A percentile compares a stretch with the other conserved stretches of the same genome.
Evolutionary conservation across 2,888 invertebrate species (phyloP).

Genomic region (Synanthedon myopaeformis): DNA sequence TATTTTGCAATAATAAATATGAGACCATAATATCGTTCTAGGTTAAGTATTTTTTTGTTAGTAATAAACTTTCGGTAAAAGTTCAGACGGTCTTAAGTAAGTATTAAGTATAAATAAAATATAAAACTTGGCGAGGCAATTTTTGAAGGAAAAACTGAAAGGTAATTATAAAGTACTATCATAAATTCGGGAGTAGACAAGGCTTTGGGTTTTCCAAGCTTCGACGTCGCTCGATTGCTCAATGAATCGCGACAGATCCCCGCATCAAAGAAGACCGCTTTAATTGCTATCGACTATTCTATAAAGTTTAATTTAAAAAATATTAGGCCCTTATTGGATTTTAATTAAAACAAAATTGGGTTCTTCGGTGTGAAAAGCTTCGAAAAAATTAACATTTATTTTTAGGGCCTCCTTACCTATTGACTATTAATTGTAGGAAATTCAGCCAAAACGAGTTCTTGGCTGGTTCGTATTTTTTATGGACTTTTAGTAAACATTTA

Average conservation of each 20-base stretch:
- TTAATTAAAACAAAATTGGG: neutral
- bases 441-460: too few species aligned
- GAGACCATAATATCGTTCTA: too few species aligned
- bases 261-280: constrained; percentile 30
- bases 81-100: too few species aligned
- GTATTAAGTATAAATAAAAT: too few species aligned
- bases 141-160: too few species aligned
- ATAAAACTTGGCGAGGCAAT: too few species aligned
- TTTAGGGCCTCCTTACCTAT: neutral
- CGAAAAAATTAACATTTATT: neutral
- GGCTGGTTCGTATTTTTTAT: too few species aligned
- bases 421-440: too few species aligned
- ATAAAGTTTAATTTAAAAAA: neutral
- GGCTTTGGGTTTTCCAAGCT: constrained; percentile 15
- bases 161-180: neutral
- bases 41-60: too few species aligned
- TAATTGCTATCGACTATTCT: constrained; percentile 22
- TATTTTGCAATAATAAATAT: too few species aligned
- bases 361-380: neutral
- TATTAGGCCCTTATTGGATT: neutral
- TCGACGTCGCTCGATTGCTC: constrained; percentile 27
- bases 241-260: constrained; percentile 28
- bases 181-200: constrained; percentile 21
- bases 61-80: too few species aligned
- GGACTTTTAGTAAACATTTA: too few species aligned